Evolutionary conservation across 2,888 invertebrate species (phyloP).

Genomic region (Calliphora vomitoria): DNA sequence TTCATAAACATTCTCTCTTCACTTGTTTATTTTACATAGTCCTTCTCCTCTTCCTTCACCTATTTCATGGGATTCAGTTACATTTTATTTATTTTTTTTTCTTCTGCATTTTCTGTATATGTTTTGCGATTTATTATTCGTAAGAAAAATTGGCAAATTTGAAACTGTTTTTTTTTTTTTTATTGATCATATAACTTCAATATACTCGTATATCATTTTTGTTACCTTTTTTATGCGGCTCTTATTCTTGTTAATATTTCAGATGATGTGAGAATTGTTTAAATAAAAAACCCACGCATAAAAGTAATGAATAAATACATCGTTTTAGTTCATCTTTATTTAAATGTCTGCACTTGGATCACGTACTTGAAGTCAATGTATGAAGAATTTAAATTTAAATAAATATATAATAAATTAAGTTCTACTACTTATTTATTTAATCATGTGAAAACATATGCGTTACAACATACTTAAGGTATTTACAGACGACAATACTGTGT

Average conservation of each 20-base stretch:
- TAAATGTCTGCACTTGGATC: neutral
- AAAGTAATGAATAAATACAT: conserved; percentile 14
- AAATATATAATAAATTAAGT: no score
- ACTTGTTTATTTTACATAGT: neutral
- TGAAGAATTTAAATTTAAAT: no score
- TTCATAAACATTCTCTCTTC: conserved; percentile 34
- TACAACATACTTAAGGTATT: no score
- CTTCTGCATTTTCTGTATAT: neutral
- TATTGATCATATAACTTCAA: conserved; percentile 20
- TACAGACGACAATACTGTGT: no score
- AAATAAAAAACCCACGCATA: neutral
- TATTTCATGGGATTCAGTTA: neutral
- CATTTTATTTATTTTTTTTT: no score
- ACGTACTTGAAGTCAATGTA: neutral
- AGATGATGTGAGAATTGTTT: conserved; percentile 35
- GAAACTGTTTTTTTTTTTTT: conserved; percentile 3
- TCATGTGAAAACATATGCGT: no score
- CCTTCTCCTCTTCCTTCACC: neutral
- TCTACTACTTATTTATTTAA: no score
- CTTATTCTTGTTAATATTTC: conserved; percentile 4
- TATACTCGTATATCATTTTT: neutral
- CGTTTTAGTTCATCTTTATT: neutral
- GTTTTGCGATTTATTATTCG: conserved; percentile 31
- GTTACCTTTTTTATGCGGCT: neutral
- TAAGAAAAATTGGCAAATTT: conserved; percentile 40